Conservation (phyloP, 2,888 invertebrate species). For the Mythimna lalbum region DNA sequence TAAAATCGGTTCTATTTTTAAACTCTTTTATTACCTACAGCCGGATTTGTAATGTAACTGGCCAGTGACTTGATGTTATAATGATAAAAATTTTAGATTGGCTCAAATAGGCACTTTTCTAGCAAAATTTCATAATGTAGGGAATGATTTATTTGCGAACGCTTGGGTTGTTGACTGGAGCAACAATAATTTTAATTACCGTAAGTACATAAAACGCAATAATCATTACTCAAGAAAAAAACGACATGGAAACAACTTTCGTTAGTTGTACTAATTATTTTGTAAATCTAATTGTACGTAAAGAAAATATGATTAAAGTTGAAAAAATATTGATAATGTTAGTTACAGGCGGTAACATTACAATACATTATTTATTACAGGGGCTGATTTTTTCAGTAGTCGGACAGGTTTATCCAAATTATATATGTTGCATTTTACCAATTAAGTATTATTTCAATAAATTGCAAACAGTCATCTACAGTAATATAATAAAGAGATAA, state of each 20-base stretch:
- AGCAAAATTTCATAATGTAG: conserved; percentile 11
- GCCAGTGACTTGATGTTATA: not conserved
- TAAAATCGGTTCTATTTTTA: conserved; percentile 5
- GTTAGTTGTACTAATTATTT: conserved; percentile 6
- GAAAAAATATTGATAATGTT: not conserved
- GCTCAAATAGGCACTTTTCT: not conserved
- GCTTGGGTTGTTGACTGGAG: conserved; percentile 20
- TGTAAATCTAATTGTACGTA: not conserved
- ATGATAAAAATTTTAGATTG: not conserved
- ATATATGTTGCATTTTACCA: not conserved
- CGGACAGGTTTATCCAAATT: not conserved
- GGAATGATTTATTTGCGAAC: conserved; percentile 19
- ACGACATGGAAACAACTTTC: conserved; percentile 20
- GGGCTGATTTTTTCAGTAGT: not conserved
- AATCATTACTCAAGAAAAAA: conserved; percentile 5
- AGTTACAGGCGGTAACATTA: not conserved
- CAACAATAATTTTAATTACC: conserved; percentile 32
- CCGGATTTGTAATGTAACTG: not conserved
- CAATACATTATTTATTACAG: not conserved
- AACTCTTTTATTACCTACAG: not conserved
- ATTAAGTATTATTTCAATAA: not conserved
- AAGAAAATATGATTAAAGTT: not conserved
- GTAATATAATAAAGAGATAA: too few relatives aligned
- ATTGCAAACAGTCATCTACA: not conserved
- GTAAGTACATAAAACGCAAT: conserved; percentile 5